phyloP scores from a whole-genome alignment of 2,888 invertebrate species.

The Eupithecia vulgata region DNA sequence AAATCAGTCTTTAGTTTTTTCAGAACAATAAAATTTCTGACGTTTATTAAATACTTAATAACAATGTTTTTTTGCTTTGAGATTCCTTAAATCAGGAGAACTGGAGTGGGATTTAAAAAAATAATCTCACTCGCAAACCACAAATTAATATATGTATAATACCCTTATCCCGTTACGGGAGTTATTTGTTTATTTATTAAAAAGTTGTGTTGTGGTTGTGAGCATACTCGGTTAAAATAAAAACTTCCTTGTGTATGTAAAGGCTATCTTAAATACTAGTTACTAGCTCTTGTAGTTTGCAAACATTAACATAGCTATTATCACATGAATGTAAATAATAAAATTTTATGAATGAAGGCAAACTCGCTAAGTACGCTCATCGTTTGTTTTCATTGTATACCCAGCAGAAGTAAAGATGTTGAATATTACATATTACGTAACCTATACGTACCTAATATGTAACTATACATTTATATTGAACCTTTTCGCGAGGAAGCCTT shows the following conservation, averaged over 20 bases:
- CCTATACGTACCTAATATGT: no score
- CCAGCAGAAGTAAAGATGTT: neutral
- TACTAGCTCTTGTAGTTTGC: neutral
- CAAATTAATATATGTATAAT: no score
- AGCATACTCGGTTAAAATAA: neutral
- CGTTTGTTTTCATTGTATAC: neutral
- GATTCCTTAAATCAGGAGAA: neutral
- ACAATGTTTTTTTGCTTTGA: no score
- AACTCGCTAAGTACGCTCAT: neutral
- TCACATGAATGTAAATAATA: neutral
- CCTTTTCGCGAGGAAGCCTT: no score
- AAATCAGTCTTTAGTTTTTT: no score
- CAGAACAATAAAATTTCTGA: no score
- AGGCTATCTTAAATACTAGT: neutral
- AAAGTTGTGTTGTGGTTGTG: no score
- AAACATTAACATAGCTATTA: conserved; percentile 1
- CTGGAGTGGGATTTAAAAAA: neutral
- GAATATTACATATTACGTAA: no score
- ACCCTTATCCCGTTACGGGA: neutral
- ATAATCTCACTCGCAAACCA: no score
- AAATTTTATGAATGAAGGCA: neutral
- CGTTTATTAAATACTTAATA: no score
- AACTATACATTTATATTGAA: no score
- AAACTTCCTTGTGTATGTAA: neutral
- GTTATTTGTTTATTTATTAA: neutral